These are phyloP conservation scores for Bhutanitis thaidina DNA, from an alignment of 2,888 invertebrate genomes.

Conservation along the genomic window DNA sequence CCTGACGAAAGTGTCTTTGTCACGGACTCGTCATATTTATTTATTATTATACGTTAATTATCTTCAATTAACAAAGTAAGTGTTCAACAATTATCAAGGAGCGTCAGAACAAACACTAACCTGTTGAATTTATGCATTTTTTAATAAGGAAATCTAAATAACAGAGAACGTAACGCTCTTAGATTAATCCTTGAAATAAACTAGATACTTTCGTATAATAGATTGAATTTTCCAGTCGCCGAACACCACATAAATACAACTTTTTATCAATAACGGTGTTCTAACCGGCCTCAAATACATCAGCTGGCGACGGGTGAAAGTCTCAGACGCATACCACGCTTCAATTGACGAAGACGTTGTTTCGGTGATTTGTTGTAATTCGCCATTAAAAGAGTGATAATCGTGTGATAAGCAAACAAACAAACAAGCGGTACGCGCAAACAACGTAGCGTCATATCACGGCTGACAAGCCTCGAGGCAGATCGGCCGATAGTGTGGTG, in stretches of 20 bases:
- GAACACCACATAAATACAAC: conserved; percentile 48
- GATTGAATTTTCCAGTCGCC: conserved; percentile 33
- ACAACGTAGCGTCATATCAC: conserved; percentile 48
- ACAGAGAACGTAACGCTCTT: conserved; percentile 13
- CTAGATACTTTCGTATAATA: conserved; percentile 20
- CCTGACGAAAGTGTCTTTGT: too few species aligned
- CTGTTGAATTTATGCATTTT: too few species aligned
- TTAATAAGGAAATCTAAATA: conserved; percentile 15
- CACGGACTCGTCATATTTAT: conserved; percentile 5
- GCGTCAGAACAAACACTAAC: too few species aligned
- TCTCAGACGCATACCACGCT: conserved; percentile 63
- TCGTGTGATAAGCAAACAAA: conserved; percentile 60
- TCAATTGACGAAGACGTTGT: conserved; percentile 56
- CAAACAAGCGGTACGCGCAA: conserved; percentile 34
- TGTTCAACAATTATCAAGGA: too few species aligned
- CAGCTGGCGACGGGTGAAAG: conserved; percentile 66
- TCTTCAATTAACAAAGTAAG: too few species aligned
- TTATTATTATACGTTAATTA: too few species aligned
- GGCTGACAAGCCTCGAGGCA: conserved; percentile 36
- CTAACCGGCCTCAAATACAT: conserved; percentile 60
- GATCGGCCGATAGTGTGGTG: conserved; percentile 55
- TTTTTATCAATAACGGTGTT: conserved; percentile 69
- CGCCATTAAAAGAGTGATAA: conserved; percentile 45
- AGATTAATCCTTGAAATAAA: conserved; percentile 18
- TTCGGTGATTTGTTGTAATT: conserved; percentile 31